These are phyloP conservation scores for Phataginus tricuspis DNA, from an alignment of 2,797 vertebrate genomes.

Conservation along the genomic window DNA sequence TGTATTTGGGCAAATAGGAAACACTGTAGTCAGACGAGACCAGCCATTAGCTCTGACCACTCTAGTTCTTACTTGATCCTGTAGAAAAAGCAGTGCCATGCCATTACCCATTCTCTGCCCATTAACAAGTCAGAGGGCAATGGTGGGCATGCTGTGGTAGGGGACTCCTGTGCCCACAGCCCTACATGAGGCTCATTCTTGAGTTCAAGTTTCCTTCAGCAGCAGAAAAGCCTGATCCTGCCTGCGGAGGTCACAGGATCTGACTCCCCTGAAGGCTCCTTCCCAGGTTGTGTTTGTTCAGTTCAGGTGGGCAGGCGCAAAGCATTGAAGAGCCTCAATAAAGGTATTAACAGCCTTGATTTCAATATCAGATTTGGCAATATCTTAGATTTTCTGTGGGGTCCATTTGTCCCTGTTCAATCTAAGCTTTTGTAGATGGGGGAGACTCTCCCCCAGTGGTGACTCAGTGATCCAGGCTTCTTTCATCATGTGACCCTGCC, in stretches of 20 bases:
- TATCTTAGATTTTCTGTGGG: background rate
- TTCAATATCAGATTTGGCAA: background rate
- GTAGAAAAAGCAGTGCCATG: background rate
- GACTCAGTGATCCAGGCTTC: background rate
- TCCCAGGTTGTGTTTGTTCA: background rate
- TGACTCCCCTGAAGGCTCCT: background rate
- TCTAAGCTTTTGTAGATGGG: background rate
- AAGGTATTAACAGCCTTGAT: background rate
- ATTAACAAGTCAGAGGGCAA: background rate
- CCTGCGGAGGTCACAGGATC: background rate
- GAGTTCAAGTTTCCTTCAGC: background rate
- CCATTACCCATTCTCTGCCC: background rate
- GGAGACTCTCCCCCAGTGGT: background rate
- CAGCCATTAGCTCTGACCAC: background rate
- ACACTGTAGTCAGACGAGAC: background rate
- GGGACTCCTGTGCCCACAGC: background rate
- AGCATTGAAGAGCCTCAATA: background rate
- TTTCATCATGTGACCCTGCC: background rate
- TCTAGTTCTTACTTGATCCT: background rate
- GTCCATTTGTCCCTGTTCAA: background rate
- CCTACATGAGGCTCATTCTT: background rate
- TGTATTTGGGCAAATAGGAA: background rate
- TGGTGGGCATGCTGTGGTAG: background rate
- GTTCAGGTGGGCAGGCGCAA: too few species aligned
- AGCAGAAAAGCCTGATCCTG: background rate